Conservation (phyloP, 2,113 vertebrate genomes). For the Taurulus bubalis region DNA sequence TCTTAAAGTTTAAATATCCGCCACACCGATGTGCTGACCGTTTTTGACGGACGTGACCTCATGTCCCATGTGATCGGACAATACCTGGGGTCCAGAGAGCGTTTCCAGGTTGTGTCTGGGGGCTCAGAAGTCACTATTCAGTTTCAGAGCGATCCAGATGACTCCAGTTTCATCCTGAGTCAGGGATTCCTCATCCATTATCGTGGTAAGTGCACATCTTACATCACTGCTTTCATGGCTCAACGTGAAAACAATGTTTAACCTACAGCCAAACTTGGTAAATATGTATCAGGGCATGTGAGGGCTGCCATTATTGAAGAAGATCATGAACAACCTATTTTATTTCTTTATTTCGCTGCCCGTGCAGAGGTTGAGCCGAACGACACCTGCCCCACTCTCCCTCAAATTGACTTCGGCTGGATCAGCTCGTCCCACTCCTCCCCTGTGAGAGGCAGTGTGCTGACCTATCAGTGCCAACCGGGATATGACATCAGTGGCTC, state of each 20-base stretch:
- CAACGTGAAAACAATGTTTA: background rate
- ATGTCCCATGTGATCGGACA: slow-evolving; percentile 91
- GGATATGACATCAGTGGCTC: slow-evolving; percentile 93
- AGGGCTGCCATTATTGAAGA: background rate
- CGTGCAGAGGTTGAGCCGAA: slow-evolving; percentile 91
- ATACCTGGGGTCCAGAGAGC: slow-evolving; percentile 88
- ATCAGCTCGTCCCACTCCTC: slow-evolving; percentile 91
- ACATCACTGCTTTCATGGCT: background rate
- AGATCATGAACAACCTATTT: background rate
- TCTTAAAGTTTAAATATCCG: slow-evolving; percentile 90
- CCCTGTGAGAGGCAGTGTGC: slow-evolving; percentile 90
- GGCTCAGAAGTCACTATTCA: slow-evolving; percentile 92
- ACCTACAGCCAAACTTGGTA: too few species aligned
- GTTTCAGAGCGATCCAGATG: slow-evolving; percentile 91
- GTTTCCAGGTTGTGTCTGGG: slow-evolving; percentile 89
- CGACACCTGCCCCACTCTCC: slow-evolving; percentile 90
- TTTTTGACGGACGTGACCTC: slow-evolving; percentile 90
- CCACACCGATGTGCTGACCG: slow-evolving; percentile 89
- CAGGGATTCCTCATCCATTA: slow-evolving; percentile 94
- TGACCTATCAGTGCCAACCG: slow-evolving; percentile 94
- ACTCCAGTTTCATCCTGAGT: slow-evolving; percentile 88
- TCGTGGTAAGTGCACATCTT: slow-evolving; percentile 79
- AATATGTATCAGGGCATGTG: background rate
- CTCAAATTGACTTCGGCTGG: slow-evolving; percentile 91
- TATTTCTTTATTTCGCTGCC: background rate